phyloP scores from a whole-genome alignment of 2,113 vertebrate species.

The Catharus bicknelli region DNA sequence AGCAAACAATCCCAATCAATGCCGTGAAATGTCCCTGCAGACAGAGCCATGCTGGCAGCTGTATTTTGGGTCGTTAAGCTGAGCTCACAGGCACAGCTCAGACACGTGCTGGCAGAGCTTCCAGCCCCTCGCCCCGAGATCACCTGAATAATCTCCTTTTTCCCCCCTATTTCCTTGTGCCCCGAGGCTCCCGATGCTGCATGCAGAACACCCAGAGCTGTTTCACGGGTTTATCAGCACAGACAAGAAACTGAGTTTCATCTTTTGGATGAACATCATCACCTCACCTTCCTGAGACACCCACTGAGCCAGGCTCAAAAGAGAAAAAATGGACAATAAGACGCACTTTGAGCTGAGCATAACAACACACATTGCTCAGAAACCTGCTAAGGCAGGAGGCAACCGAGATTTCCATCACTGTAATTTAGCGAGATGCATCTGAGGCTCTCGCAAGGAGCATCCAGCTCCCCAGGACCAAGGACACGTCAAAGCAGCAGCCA shows the following conservation, averaged over 20 bases:
- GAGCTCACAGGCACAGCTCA: not conserved
- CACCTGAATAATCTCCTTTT: not conserved
- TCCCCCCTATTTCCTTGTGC: not conserved
- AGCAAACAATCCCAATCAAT: not conserved
- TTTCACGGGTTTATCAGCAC: not conserved
- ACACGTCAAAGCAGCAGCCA: not conserved
- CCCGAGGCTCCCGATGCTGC: not conserved
- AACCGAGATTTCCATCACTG: not conserved
- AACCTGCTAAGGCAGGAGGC: not conserved
- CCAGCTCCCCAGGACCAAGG: conserved; percentile 14
- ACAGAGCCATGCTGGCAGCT: not conserved
- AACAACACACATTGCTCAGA: not conserved
- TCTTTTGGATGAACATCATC: not conserved
- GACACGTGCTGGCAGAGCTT: not conserved
- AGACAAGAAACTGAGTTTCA: fast-evolving
- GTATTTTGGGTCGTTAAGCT: not conserved
- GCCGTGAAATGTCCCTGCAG: not conserved
- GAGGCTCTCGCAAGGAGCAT: not conserved
- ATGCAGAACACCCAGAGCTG: not conserved
- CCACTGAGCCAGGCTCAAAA: not conserved
- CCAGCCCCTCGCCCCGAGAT: fast-evolving
- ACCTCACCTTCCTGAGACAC: not conserved
- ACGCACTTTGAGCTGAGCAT: fast-evolving
- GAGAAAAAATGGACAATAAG: not conserved
- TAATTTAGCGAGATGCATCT: not conserved